Evolutionary conservation across 2,113 vertebrate genomes (phyloP).

Genomic region (Cebus imitator): DNA sequence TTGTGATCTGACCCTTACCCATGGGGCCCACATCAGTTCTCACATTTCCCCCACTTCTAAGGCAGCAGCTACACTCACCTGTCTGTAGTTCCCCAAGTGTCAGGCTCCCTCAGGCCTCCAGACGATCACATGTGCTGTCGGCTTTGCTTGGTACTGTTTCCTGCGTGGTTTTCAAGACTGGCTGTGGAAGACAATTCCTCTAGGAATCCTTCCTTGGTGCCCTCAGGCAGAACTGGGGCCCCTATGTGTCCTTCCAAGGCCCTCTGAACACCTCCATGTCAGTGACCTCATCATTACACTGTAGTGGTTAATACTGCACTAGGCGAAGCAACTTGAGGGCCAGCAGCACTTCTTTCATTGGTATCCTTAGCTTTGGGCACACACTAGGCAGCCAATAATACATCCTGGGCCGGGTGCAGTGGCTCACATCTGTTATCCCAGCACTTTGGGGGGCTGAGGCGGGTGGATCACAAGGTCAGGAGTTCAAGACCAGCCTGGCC

Average conservation of each 20-base stretch:
- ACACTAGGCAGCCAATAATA: not conserved
- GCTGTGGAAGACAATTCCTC: not conserved
- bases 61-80: not conserved
- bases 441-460: no score
- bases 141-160: not conserved
- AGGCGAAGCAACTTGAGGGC: not conserved
- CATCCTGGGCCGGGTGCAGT: no score
- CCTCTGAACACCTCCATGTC: not conserved
- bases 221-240: not conserved
- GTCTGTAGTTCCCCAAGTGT: not conserved
- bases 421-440: no score
- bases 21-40: not conserved
- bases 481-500: no score
- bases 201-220: not conserved
- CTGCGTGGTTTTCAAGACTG: not conserved
- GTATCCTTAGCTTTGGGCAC: not conserved
- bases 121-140: not conserved
- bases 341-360: not conserved
- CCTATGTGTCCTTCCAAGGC: not conserved
- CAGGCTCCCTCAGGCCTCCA: not conserved
- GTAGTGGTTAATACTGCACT: not conserved
- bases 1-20: not conserved
- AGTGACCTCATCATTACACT: not conserved
- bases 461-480: no score
- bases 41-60: rapidly evolving